These are phyloP conservation scores for Amphiprion percula DNA, from an alignment of 2,113 vertebrate species.

Conservation along the genomic window DNA sequence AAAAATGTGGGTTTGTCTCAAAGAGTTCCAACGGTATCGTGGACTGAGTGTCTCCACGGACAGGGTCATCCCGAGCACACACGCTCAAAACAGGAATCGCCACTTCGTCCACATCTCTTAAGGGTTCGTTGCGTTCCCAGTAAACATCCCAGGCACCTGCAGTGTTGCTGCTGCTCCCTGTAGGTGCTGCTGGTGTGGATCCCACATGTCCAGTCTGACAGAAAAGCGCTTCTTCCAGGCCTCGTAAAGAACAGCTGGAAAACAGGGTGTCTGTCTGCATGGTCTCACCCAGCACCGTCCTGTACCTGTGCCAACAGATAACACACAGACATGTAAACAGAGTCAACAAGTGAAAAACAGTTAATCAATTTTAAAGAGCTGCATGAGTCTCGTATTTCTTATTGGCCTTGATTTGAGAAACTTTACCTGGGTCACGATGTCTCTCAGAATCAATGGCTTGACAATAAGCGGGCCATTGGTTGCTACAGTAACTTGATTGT, in stretches of 20 bases:
- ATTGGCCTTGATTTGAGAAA: conserved; percentile 58
- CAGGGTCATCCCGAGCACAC: conserved; percentile 85
- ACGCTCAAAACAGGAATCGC: conserved; percentile 86
- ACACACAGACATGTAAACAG: conserved; percentile 11
- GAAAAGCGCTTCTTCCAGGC: conserved; percentile 85
- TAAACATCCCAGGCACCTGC: conserved; percentile 82
- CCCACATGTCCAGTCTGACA: conserved; percentile 74
- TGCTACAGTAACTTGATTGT: conserved; percentile 61
- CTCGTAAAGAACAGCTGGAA: conserved; percentile 81
- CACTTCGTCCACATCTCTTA: conserved; percentile 88
- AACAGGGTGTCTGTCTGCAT: conserved; percentile 81
- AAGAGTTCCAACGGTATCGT: conserved; percentile 87
- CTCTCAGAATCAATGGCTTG: conserved; percentile 70
- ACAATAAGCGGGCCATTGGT: conserved; percentile 51
- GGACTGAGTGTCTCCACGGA: conserved; percentile 80
- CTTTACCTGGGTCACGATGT: conserved; percentile 54
- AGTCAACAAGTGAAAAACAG: conserved; percentile 41
- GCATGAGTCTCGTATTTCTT: conserved; percentile 33
- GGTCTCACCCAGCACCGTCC: conserved; percentile 81
- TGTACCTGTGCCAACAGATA: conserved; percentile 76
- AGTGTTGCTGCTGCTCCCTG: conserved; percentile 23
- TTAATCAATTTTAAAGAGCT: conserved; percentile 57
- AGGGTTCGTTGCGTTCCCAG: conserved; percentile 88
- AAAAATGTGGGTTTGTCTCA: conserved; percentile 89
- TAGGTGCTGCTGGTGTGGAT: conserved; percentile 12